Percentiles rank a stretch among this genome's conserved stretches.
Evolutionary conservation across 2,888 invertebrate species (phyloP).

Genomic region (Sarcophaga caerulescens): DNA sequence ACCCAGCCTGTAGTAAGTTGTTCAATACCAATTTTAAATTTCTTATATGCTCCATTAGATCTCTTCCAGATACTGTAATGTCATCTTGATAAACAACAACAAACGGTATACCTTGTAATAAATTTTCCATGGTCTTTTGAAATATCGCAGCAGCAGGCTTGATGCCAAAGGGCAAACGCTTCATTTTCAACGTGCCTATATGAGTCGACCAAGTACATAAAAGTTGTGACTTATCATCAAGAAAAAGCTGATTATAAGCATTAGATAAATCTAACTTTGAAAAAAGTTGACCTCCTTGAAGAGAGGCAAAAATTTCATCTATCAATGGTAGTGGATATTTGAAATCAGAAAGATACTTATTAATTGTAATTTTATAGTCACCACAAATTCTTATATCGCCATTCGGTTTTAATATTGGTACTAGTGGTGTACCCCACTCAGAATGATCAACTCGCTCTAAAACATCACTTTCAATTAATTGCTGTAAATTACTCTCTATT

Average conservation of each 20-base stretch:
- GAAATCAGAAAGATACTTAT: constrained; percentile 33
- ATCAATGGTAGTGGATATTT: constrained; percentile 41
- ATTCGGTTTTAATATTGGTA: not conserved
- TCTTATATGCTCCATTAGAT: constrained; percentile 9
- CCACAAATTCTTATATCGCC: no score
- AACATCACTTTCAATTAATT: not conserved
- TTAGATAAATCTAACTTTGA: not conserved
- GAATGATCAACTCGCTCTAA: constrained; percentile 37
- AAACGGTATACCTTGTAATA: not conserved
- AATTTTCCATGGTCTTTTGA: not conserved
- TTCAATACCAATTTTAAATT: constrained; percentile 10
- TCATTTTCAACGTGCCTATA: constrained; percentile 39
- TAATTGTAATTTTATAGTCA: constrained; percentile 9
- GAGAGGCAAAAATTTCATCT: constrained; percentile 38
- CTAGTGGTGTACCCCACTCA: constrained; percentile 51
- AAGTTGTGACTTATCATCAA: constrained; percentile 33
- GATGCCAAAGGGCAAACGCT: constrained; percentile 51
- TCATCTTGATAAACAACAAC: constrained; percentile 15
- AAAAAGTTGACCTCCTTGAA: constrained; percentile 34
- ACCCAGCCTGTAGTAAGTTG: not conserved
- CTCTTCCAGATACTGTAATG: constrained; percentile 24
- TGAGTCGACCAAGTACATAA: constrained; percentile 39
- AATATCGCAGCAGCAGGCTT: constrained; percentile 15
- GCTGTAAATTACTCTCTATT: no score
- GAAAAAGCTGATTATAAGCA: constrained; percentile 27